Conservation (phyloP, 2,888 invertebrate genomes). For the Amiota mariae region DNA sequence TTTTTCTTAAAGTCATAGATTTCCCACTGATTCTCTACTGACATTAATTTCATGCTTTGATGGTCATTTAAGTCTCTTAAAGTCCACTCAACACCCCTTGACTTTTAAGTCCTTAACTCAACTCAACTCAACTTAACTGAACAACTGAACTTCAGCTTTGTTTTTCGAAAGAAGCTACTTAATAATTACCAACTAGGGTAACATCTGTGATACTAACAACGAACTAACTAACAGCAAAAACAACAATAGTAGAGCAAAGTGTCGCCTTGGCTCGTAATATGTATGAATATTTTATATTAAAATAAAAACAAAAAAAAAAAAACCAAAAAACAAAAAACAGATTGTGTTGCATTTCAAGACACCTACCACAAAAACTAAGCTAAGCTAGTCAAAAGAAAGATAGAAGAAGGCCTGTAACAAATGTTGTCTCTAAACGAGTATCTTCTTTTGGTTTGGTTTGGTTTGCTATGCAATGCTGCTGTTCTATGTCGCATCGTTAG, state of each 20-base stretch:
- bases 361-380: neutral
- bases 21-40: too few species aligned
- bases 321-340: constrained; percentile 17
- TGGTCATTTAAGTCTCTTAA: too few species aligned
- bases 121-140: neutral
- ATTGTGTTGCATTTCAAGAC: constrained; percentile 41
- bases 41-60: too few species aligned
- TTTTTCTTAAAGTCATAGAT: too few species aligned
- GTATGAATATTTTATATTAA: constrained; percentile 57
- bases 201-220: constrained; percentile 14
- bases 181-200: constrained; percentile 23
- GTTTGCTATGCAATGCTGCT: neutral
- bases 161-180: neutral
- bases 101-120: too few species aligned
- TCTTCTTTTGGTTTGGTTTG: neutral
- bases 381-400: too few species aligned
- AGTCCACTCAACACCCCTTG: too few species aligned
- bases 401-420: neutral
- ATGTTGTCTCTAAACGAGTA: neutral
- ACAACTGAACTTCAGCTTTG: neutral
- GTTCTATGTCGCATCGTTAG: constrained; percentile 47
- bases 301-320: constrained; percentile 7
- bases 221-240: constrained; percentile 8
- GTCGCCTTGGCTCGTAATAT: constrained; percentile 44
- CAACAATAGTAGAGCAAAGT: constrained; percentile 16